These are phyloP conservation scores for Stictocephala bisonia DNA, from an alignment of 2,888 invertebrate genomes.

Conservation along the genomic window DNA sequence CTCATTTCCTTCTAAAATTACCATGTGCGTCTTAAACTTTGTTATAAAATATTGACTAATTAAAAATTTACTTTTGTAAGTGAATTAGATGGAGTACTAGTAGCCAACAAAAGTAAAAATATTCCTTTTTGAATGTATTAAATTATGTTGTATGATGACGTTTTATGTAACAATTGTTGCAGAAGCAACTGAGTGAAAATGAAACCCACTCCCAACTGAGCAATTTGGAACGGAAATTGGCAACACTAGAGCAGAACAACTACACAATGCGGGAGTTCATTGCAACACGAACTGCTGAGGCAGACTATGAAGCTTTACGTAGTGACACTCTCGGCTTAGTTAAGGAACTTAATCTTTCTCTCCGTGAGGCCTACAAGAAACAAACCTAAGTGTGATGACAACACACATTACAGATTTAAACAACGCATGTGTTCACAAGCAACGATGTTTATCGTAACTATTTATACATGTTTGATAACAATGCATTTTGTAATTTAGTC, in stretches of 20 bases:
- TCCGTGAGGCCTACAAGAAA: constrained; percentile 22
- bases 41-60: too few relatives aligned
- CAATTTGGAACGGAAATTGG: constrained; percentile 76
- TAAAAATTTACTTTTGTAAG: too few relatives aligned
- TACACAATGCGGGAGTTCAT: constrained; percentile 76
- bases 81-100: too few relatives aligned
- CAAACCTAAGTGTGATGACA: neutral
- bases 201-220: constrained; percentile 78
- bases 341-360: constrained; percentile 58
- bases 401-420: neutral
- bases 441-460: too few relatives aligned
- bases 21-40: too few relatives aligned
- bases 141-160: constrained; percentile 38
- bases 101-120: too few relatives aligned
- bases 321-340: constrained; percentile 68
- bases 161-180: constrained; percentile 57
- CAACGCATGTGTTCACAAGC: too few relatives aligned
- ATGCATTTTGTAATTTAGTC: too few relatives aligned
- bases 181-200: constrained; percentile 75
- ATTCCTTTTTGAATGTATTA: constrained; percentile 16
- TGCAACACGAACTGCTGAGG: constrained; percentile 73
- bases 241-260: constrained; percentile 76
- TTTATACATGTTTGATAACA: too few relatives aligned
- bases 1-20: too few relatives aligned
- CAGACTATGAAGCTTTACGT: constrained; percentile 74